Base-by-base conservation (phyloP, 2,113 vertebrate genomes). In the Oncorhynchus masou region DNA sequence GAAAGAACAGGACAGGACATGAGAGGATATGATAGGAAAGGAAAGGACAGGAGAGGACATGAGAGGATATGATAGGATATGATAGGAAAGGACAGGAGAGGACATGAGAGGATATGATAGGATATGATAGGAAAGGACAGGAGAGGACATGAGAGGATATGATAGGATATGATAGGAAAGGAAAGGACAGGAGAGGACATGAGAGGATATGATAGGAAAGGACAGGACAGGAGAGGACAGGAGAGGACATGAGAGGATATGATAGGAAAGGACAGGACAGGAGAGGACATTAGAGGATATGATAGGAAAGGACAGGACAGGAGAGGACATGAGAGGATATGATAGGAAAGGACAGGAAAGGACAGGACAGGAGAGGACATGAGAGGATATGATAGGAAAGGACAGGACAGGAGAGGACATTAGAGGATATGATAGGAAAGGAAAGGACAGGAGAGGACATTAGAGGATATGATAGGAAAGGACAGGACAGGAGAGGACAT, bases 11-110 rank as follows among this genome's bases (percentile, higher is more conserved):
- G 78, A 27, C 25, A 65, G 49, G 45, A 62, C 39, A 74, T 57
- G 60, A 65, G 29, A 25, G 34, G 76, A 69, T 34, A 62, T 25
- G 16, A 64, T 1, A 64, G 67, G 48, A 66, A 59, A 69, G 60
- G 48, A 78, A 48, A 82, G 67, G 70, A 65, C 22, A 31, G 45
- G 70, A 54, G 45, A 57, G 71, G 67, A 15, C 39, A 25, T 12
- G 54, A 51, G 31, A 66, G 72, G 24, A 72, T 48, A 6, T 25
- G 27, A 70, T 11, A 70, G 20, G n/a, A n/a, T n/a, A n/a, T n/a
- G 51, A 25, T 4, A 34, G 29, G 45, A n/a, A 34, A 7, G n/a
- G 59, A 45, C 3, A 69, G 34, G 22, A 20, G n/a, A 31, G 39
- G 8, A n/a, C 2, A 48, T 0, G n/a, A 4, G 3, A 34, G 20